Conservation (phyloP, 92 coral and sea anemone species). For the Anthopleura xanthogrammica region DNA sequence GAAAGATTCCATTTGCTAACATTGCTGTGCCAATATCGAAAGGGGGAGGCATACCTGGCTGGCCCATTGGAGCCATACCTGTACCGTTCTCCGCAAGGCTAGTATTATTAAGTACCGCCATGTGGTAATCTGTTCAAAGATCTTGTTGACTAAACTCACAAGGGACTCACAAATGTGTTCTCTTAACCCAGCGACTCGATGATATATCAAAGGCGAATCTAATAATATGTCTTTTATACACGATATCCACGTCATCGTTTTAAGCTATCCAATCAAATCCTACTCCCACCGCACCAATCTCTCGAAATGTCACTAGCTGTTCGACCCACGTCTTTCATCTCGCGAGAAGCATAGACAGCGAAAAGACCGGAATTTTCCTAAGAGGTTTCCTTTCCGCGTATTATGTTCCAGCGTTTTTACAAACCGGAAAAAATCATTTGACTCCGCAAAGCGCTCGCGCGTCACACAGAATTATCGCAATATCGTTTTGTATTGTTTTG, state of each 20-base stretch:
- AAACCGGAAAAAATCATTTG: neutral
- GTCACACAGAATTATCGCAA: neutral
- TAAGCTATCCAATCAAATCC: neutral
- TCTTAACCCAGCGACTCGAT: slow-evolving; percentile 4
- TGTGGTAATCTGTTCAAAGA: neutral
- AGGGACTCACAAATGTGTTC: neutral
- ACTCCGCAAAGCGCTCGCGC: neutral
- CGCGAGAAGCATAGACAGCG: neutral
- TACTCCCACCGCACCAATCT: neutral
- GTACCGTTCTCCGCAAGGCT: neutral
- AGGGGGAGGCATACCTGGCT: neutral
- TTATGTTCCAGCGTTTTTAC: neutral
- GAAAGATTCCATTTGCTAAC: slow-evolving; percentile 44
- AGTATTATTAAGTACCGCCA: neutral
- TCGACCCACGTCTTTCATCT: slow-evolving; percentile 1
- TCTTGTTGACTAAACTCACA: neutral
- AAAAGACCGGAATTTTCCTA: neutral
- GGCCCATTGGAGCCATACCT: neutral
- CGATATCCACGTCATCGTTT: slow-evolving; percentile 1
- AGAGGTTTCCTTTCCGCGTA: neutral
- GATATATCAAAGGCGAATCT: neutral
- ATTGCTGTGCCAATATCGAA: slow-evolving; percentile 8
- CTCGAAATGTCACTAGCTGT: neutral
- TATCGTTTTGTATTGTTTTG: neutral
- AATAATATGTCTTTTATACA: neutral